Conservation (phyloP, 2,797 vertebrate genomes). For the Rhyacichthys aspro region DNA sequence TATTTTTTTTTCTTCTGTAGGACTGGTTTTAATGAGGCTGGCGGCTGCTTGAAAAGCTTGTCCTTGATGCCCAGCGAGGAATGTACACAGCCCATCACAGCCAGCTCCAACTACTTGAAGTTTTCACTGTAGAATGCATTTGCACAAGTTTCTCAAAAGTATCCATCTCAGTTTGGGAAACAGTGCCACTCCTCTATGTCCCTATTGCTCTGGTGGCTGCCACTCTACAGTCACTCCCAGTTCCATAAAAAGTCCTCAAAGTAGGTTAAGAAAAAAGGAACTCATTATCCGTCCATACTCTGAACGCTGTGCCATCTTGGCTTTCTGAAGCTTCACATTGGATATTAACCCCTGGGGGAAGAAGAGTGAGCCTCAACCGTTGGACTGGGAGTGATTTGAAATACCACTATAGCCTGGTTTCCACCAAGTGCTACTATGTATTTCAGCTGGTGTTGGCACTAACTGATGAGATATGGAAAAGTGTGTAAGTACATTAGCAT, state of each 20-base stretch:
- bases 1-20: slow-evolving; percentile 14
- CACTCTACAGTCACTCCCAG: not conserved
- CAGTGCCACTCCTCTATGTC: not conserved
- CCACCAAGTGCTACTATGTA: not conserved
- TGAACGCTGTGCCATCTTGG: slow-evolving; percentile 14
- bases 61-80: slow-evolving; percentile 21
- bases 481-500: no score
- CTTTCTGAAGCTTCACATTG: slow-evolving; percentile 15
- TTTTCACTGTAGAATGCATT: slow-evolving; percentile 23
- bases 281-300: slow-evolving; percentile 17
- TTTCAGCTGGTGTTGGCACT: not conserved
- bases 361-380: slow-evolving; percentile 2
- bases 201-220: slow-evolving; percentile 10
- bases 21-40: slow-evolving; percentile 34
- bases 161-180: not conserved
- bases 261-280: slow-evolving; percentile 17
- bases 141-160: slow-evolving; percentile 11
- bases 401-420: not conserved
- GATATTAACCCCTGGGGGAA: slow-evolving; percentile 14
- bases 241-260: slow-evolving; percentile 19
- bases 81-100: not conserved
- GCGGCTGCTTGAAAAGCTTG: slow-evolving; percentile 17
- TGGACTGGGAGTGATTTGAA: slow-evolving; percentile 19
- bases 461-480: not conserved
- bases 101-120: slow-evolving; percentile 2